phyloP scores from a whole-genome alignment of 1,140 invertebrate genomes.

The Anagrus nilaparvatae region DNA sequence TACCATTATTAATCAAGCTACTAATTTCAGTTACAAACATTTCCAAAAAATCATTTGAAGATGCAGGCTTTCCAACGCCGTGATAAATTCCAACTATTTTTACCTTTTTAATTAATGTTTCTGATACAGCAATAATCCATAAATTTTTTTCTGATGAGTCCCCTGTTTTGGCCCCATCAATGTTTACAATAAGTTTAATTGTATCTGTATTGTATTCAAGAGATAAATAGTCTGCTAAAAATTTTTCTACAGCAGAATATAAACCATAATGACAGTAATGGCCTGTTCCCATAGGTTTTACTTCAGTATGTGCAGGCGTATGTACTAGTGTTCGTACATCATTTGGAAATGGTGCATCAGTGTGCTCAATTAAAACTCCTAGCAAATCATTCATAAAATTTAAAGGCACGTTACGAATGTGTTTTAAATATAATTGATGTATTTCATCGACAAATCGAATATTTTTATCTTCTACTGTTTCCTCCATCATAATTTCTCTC shows the following conservation, averaged over 20 bases:
- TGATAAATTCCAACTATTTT: constrained; percentile 17
- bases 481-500: no score
- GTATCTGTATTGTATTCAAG: neutral
- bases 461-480: no score
- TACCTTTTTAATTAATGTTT: constrained; percentile 9
- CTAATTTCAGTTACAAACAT: constrained; percentile 13
- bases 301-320: constrained; percentile 9
- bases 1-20: constrained; percentile 8
- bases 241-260: constrained; percentile 3
- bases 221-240: neutral
- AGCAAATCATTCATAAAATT: no score
- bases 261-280: constrained; percentile 14
- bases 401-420: no score
- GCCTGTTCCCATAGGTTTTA: constrained; percentile 1
- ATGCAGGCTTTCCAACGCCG: constrained; percentile 11
- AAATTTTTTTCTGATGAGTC: constrained; percentile 10
- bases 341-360: constrained; percentile 2
- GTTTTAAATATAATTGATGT: no score
- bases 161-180: constrained; percentile 18
- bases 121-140: constrained; percentile 22
- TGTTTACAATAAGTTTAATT: constrained; percentile 14
- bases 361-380: no score
- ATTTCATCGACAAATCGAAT: no score
- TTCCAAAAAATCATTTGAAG: constrained; percentile 11
- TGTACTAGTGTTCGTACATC: constrained; percentile 12